These are phyloP conservation scores for Heliconius ethilla DNA, from an alignment of 2,888 invertebrate species.

Conservation along the genomic window DNA sequence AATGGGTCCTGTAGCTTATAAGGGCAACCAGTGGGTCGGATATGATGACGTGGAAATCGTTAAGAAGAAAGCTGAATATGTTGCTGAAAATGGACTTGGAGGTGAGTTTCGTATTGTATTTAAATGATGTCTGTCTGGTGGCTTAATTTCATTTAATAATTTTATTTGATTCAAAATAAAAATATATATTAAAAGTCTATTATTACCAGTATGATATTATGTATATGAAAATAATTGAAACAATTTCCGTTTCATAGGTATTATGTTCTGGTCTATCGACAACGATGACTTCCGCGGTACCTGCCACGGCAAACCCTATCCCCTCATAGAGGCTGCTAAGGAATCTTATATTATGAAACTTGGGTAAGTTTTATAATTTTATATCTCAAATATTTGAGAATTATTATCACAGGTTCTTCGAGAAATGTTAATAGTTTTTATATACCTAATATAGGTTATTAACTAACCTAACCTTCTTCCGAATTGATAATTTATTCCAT, in stretches of 20 bases:
- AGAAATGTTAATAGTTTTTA: too few species aligned
- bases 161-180: too few species aligned
- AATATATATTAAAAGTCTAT: too few species aligned
- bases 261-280: constrained; percentile 97
- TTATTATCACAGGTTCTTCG: too few species aligned
- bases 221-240: neutral
- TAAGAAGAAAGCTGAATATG: constrained; percentile 91
- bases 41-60: constrained; percentile 94
- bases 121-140: too few species aligned
- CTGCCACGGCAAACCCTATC: constrained; percentile 93
- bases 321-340: constrained; percentile 94
- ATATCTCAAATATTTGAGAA: too few species aligned
- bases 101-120: constrained; percentile 70
- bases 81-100: constrained; percentile 91
- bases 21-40: constrained; percentile 95
- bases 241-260: constrained; percentile 62
- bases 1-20: constrained; percentile 94
- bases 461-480: too few species aligned
- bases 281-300: constrained; percentile 97
- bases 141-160: too few species aligned
- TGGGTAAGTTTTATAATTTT: constrained; percentile 74
- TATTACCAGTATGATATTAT: too few species aligned
- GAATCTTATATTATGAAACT: constrained; percentile 86
- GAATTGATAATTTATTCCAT: too few species aligned
- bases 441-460: too few species aligned